Evolutionary conservation across 2,888 invertebrate genomes (phyloP).

Genomic region (Pyrocoelia pectoralis): DNA sequence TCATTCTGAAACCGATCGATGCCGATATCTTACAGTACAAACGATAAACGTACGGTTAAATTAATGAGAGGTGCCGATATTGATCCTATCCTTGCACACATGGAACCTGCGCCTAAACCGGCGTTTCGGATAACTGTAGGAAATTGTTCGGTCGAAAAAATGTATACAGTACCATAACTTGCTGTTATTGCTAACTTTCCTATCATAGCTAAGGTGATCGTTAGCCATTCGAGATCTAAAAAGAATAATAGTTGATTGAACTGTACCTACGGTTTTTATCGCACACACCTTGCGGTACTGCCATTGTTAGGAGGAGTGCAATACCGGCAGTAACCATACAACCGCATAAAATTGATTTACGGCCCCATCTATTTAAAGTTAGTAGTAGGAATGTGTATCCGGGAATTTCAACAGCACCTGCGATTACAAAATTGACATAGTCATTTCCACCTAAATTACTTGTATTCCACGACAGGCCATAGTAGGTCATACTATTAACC

Average conservation of each 20-base stretch:
- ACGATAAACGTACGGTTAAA: constrained; percentile 61
- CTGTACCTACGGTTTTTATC: too few relatives aligned
- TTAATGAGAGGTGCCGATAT: constrained; percentile 69
- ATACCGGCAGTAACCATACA: constrained; percentile 72
- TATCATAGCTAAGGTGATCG: constrained; percentile 70
- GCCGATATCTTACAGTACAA: too few relatives aligned
- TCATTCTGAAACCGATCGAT: constrained; percentile 58
- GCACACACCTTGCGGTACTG: constrained; percentile 65
- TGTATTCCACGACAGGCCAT: constrained; percentile 80
- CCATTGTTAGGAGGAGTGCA: constrained; percentile 65
- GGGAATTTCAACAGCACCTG: constrained; percentile 79
- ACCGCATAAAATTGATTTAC: constrained; percentile 72
- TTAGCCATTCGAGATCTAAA: constrained; percentile 65
- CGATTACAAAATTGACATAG: constrained; percentile 76
- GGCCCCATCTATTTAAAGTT: constrained; percentile 74
- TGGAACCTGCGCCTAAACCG: constrained; percentile 70
- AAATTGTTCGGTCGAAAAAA: constrained; percentile 78
- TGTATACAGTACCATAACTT: constrained; percentile 76
- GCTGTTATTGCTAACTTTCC: constrained; percentile 78
- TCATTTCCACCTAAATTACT: constrained; percentile 75
- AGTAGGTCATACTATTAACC: constrained; percentile 79
- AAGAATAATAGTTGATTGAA: constrained; percentile 19
- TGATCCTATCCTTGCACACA: constrained; percentile 69
- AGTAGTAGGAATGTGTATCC: constrained; percentile 72
- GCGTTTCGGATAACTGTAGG: constrained; percentile 76